Percentiles rank a stretch among this genome's conserved stretches.
Conservation (phyloP, 2,888 invertebrate species). For the Cordilura impudica region DNA sequence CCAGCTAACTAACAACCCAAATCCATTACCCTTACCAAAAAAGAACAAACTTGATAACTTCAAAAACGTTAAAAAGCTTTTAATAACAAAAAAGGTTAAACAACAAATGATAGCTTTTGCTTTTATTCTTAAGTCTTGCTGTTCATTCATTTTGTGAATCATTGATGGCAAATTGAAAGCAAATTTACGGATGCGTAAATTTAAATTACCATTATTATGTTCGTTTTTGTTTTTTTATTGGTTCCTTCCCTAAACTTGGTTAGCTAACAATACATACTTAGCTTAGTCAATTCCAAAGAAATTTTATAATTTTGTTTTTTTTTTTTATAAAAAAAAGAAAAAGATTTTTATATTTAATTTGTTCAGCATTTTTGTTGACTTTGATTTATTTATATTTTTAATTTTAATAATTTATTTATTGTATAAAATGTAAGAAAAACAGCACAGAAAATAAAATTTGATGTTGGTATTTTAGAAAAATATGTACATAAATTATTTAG, state of each 20-base stretch:
- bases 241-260: background rate
- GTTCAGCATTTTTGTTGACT: conserved; percentile 26
- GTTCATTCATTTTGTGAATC: conserved; percentile 4
- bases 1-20: background rate
- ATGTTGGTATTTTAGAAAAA: conserved; percentile 15
- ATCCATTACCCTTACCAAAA: background rate
- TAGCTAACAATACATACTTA: conserved; percentile 10
- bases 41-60: conserved; percentile 12
- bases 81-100: background rate
- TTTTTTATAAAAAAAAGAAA: conserved; percentile 25
- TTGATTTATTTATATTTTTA: conserved; percentile 56
- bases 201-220: background rate
- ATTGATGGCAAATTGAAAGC: conserved; percentile 4
- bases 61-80: conserved; percentile 15
- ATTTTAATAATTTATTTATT: conserved; percentile 60
- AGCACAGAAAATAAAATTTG: conserved; percentile 34
- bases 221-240: background rate
- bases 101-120: background rate
- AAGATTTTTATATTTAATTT: background rate
- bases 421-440: conserved; percentile 28
- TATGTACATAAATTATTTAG: too few relatives aligned
- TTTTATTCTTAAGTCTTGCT: background rate
- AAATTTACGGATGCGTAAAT: conserved; percentile 7
- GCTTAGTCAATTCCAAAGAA: conserved; percentile 47
- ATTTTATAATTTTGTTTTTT: conserved; percentile 50